Percentiles rank a stretch among this genome's conserved stretches.
Evolutionary conservation across 2,888 invertebrate species (phyloP).

Genomic region (Drosophila anomelani): DNA sequence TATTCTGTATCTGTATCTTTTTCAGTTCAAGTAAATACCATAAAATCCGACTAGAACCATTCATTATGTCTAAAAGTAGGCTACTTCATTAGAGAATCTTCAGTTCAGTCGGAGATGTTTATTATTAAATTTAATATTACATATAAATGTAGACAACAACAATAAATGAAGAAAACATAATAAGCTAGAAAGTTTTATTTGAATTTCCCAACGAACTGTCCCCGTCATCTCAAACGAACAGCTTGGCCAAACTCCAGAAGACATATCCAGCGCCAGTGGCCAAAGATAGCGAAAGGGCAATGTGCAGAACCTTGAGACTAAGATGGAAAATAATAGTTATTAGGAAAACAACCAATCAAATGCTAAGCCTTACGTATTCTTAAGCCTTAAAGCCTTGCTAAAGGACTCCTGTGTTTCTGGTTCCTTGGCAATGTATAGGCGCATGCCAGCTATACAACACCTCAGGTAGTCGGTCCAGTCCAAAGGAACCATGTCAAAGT

Average conservation of each 20-base stretch:
- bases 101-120: too few species aligned
- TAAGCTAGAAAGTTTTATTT: too few species aligned
- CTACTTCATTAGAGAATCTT: not conserved
- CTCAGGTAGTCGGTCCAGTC: constrained; percentile 1
- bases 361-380: not conserved
- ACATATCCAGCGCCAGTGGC: not conserved
- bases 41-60: not conserved
- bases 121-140: too few species aligned
- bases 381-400: not conserved
- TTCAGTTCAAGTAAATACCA: not conserved
- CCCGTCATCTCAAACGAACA: not conserved
- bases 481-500: constrained; percentile 1
- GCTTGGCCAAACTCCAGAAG: not conserved
- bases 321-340: not conserved
- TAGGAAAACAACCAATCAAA: not conserved
- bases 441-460: not conserved
- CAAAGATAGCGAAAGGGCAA: not conserved
- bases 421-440: not conserved
- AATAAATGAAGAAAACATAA: not conserved
- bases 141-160: too few species aligned
- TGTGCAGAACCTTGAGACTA: not conserved
- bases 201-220: not conserved
- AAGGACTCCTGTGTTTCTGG: not conserved
- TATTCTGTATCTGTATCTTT: too few species aligned
- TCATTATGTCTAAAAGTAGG: not conserved